These are phyloP conservation scores for Drosophila suzukii DNA, from an alignment of 1,140 invertebrate genomes.

Conservation along the genomic window DNA sequence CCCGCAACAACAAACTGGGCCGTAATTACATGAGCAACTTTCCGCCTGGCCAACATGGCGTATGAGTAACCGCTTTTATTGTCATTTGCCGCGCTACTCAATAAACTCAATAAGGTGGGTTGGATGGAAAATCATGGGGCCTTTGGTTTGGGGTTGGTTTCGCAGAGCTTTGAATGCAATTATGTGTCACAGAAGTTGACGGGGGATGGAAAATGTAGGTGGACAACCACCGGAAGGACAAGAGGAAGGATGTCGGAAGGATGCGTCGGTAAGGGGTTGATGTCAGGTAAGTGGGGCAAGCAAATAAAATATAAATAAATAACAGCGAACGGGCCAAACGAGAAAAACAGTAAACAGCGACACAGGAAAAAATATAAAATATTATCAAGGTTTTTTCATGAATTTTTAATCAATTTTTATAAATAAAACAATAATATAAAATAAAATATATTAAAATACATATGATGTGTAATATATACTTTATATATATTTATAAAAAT, in stretches of 20 bases:
- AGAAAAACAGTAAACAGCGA: constrained; percentile 34
- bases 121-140: not conserved
- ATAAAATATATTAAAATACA: no score
- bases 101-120: constrained; percentile 11
- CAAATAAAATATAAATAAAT: constrained; percentile 66
- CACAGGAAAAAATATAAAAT: constrained; percentile 2
- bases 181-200: constrained; percentile 49
- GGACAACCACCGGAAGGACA: constrained; percentile 21
- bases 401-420: no score
- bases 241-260: constrained; percentile 35
- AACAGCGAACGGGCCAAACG: constrained; percentile 40
- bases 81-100: constrained; percentile 62
- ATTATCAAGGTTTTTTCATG: not conserved
- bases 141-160: not conserved
- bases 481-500: not conserved
- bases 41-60: constrained; percentile 54
- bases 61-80: constrained; percentile 73
- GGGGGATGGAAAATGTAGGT: not conserved
- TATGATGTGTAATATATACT: not conserved
- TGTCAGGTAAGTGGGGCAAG: constrained; percentile 69
- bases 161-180: constrained; percentile 72
- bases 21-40: constrained; percentile 40
- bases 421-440: not conserved
- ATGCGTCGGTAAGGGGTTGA: constrained; percentile 19
- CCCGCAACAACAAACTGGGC: constrained; percentile 9